Evolutionary conservation across 2,113 vertebrate species (phyloP).

Genomic region (Myxocyprinus asiaticus): DNA sequence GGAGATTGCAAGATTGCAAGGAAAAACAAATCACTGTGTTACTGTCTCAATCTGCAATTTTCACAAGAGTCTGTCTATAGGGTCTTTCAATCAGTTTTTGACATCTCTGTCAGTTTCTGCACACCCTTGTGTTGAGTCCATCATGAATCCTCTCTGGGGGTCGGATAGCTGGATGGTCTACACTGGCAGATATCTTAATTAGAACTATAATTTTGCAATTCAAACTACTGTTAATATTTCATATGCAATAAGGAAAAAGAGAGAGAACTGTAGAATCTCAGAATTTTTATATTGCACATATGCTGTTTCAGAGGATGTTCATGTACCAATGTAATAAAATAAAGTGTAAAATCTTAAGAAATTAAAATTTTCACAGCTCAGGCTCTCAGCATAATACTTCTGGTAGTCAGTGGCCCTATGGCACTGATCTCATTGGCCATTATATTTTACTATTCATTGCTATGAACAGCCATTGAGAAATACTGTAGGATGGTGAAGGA

Average conservation of each 20-base stretch:
- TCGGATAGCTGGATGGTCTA: conserved; percentile 26
- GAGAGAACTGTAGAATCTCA: neutral
- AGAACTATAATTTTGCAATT: conserved; percentile 32
- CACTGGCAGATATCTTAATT: conserved; percentile 45
- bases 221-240: conserved; percentile 30
- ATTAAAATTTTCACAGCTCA: neutral
- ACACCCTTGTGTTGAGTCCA: neutral
- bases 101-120: conserved; percentile 25
- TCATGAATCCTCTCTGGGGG: neutral
- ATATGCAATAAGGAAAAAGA: conserved; percentile 22
- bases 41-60: too few species aligned
- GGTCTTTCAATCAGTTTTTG: conserved; percentile 37
- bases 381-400: too few species aligned
- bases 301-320: conserved; percentile 7
- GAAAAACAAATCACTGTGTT: neutral
- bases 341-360: neutral
- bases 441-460: too few species aligned
- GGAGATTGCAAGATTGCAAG: neutral
- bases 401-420: too few species aligned
- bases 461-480: too few species aligned
- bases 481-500: too few species aligned
- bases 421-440: too few species aligned
- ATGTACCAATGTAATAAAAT: neutral
- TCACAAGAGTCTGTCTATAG: too few species aligned
- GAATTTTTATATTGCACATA: conserved; percentile 2